phyloP scores from a whole-genome alignment of 2,113 vertebrate genomes.

The Perccottus glenii region DNA sequence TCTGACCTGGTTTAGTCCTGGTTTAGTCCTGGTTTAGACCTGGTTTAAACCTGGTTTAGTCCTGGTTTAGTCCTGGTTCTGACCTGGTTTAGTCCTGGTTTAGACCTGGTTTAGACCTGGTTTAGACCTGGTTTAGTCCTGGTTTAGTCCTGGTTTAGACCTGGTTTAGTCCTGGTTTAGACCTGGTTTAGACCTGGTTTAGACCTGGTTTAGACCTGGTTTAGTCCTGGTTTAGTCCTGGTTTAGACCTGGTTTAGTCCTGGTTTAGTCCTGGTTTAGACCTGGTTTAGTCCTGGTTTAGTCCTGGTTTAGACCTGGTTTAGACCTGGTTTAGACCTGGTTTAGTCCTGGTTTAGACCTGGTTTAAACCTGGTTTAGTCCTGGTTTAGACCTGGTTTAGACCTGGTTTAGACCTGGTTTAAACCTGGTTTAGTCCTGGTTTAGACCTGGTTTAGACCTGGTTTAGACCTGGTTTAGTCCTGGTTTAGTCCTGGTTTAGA shows the following conservation, averaged over 20 bases:
- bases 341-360: too few species aligned
- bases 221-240: too few species aligned
- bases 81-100: neutral
- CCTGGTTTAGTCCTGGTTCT: slow-evolving; percentile 80
- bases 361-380: neutral
- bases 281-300: too few species aligned
- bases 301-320: neutral
- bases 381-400: slow-evolving; percentile 81
- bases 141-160: slow-evolving; percentile 64
- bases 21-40: too few species aligned
- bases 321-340: slow-evolving; percentile 76
- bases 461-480: neutral
- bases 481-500: slow-evolving; percentile 76
- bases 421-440: neutral
- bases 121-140: neutral
- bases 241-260: neutral
- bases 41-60: neutral
- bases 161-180: too few species aligned
- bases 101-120: slow-evolving; percentile 76
- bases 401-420: too few species aligned
- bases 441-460: slow-evolving; percentile 82
- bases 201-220: slow-evolving; percentile 77
- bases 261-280: slow-evolving; percentile 50
- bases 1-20: slow-evolving; percentile 88
- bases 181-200: neutral